Conservation (phyloP, 2,797 vertebrate species). For the Myripristis murdjan region DNA sequence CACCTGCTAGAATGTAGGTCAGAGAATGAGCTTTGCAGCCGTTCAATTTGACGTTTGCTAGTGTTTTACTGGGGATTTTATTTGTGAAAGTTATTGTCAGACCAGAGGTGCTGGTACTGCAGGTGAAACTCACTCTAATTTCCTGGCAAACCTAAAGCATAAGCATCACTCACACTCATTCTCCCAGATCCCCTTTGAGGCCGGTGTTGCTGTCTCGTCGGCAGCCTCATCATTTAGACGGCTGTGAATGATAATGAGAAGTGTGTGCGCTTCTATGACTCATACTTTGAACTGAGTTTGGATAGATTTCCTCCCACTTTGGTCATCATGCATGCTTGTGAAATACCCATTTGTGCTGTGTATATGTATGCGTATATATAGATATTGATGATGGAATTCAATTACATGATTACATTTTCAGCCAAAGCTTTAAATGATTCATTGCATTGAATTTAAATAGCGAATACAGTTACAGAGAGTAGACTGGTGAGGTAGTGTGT, state of each 20-base stretch:
- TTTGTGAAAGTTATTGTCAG: slow-evolving; percentile 30
- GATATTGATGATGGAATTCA: slow-evolving; percentile 87
- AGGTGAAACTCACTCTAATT: slow-evolving; percentile 44
- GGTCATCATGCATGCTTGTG: slow-evolving; percentile 58
- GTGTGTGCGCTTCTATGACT: slow-evolving; percentile 78
- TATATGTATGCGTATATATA: slow-evolving; percentile 65
- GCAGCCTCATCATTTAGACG: slow-evolving; percentile 72
- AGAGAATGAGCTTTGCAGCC: background rate
- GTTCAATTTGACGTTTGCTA: background rate
- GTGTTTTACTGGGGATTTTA: slow-evolving; percentile 18
- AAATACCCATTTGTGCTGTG: slow-evolving; percentile 49
- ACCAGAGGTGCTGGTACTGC: slow-evolving; percentile 25
- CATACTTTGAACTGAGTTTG: slow-evolving; percentile 72
- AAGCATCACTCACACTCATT: slow-evolving; percentile 45
- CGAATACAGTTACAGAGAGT: slow-evolving; percentile 76
- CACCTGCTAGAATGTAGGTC: background rate
- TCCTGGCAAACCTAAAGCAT: slow-evolving; percentile 25
- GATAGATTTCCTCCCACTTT: slow-evolving; percentile 77
- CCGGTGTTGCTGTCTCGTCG: slow-evolving; percentile 64
- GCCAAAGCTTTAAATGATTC: slow-evolving; percentile 82
- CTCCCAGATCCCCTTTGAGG: slow-evolving; percentile 60
- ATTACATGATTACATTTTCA: slow-evolving; percentile 87
- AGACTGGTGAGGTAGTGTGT: slow-evolving; percentile 50
- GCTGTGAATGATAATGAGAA: slow-evolving; percentile 79
- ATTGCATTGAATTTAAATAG: slow-evolving; percentile 81